Conservation (phyloP, 2,113 vertebrate genomes). For the Xenotilapia longispinis region DNA sequence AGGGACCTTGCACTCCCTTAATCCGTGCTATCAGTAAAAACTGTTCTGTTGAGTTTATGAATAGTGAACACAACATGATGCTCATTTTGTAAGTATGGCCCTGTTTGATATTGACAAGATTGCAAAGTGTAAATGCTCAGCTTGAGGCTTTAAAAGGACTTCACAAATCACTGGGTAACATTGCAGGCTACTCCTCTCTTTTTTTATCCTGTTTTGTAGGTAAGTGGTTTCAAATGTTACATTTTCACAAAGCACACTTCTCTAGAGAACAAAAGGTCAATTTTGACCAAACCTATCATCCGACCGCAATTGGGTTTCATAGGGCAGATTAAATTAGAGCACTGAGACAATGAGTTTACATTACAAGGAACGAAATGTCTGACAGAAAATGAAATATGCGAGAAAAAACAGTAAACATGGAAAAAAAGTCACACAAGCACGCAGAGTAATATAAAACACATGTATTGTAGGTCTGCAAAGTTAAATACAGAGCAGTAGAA, state of each 20-base stretch:
- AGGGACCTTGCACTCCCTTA: not conserved
- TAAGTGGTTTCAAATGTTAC: not conserved
- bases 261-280: not conserved
- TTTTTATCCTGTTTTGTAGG: not conserved
- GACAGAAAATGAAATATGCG: not conserved
- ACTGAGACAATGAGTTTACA: not conserved
- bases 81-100: not conserved
- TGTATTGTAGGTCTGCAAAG: not conserved
- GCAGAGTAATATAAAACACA: conserved; percentile 11
- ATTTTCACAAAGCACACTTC: not conserved
- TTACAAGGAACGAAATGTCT: not conserved
- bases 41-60: not conserved
- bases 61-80: not conserved
- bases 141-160: not conserved
- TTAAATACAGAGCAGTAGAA: not conserved
- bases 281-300: not conserved
- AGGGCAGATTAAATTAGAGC: not conserved
- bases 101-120: not conserved
- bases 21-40: accelerated
- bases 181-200: too few species aligned
- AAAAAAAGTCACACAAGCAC: not conserved
- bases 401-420: not conserved
- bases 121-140: not conserved
- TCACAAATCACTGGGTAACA: not conserved
- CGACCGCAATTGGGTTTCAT: not conserved